A percentile compares a stretch with the other conserved stretches of the same genome.
These are phyloP conservation scores for Microcebus murinus DNA, from an alignment of 2,113 vertebrate species.

Conservation along the genomic window DNA sequence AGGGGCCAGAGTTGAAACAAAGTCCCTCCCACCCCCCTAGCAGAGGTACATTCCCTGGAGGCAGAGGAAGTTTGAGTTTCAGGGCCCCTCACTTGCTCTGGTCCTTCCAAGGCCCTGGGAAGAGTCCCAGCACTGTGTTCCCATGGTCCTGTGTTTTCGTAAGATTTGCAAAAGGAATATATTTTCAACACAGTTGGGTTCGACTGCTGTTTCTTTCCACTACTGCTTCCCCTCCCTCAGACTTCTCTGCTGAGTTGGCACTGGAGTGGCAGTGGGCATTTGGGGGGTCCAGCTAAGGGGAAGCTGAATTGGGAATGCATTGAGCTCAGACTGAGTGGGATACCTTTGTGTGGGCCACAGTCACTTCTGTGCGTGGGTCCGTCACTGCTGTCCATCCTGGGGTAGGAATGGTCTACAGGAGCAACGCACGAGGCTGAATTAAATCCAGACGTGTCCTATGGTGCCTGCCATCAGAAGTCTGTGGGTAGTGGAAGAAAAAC, in stretches of 20 bases:
- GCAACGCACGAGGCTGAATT: background rate
- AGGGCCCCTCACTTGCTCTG: background rate
- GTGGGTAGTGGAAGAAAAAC: background rate
- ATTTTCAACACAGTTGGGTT: slow-evolving; percentile 11
- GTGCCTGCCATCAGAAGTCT: background rate
- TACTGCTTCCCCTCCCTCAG: background rate
- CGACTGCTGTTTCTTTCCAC: background rate
- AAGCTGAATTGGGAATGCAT: background rate
- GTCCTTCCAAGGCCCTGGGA: slow-evolving; percentile 33
- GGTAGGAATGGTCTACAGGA: background rate
- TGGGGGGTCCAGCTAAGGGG: background rate
- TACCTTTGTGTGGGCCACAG: background rate
- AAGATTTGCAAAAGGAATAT: slow-evolving; percentile 40
- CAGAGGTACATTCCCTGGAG: background rate
- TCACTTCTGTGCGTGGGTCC: background rate
- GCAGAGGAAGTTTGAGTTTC: background rate
- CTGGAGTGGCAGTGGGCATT: background rate
- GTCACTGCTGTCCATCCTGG: background rate
- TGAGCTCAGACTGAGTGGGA: background rate
- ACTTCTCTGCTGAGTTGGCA: background rate
- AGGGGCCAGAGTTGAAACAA: background rate
- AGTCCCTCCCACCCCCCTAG: background rate
- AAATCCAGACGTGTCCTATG: background rate
- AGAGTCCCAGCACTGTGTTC: slow-evolving; percentile 33
- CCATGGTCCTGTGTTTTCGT: slow-evolving; percentile 50